Evolutionary conservation across 2,888 invertebrate species (phyloP).

Genomic region (Drosophila gaucha): DNA sequence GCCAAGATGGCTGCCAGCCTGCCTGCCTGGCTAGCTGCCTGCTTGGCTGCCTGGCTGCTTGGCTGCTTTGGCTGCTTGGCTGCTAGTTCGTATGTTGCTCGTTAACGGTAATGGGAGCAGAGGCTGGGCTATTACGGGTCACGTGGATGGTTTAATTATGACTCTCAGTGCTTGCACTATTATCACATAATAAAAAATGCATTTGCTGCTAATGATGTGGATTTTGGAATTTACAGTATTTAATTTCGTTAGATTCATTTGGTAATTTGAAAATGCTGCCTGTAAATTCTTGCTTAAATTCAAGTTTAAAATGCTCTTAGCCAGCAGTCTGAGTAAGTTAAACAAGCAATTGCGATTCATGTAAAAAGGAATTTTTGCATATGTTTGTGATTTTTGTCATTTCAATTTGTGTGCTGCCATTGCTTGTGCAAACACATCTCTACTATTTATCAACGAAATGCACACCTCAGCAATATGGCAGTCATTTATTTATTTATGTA

Average conservation of each 20-base stretch:
- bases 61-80: neutral
- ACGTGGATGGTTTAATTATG: conserved; percentile 31
- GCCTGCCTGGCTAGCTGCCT: neutral
- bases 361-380: too few relatives aligned
- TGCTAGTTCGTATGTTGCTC: conserved; percentile 28
- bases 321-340: too few relatives aligned
- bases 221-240: neutral
- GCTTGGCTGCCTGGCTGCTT: conserved; percentile 4
- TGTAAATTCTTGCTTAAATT: neutral
- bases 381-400: neutral
- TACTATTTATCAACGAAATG: conserved; percentile 5
- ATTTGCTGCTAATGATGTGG: conserved; percentile 29
- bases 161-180: conserved; percentile 31
- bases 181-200: conserved; percentile 42
- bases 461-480: conserved; percentile 14
- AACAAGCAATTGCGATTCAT: too few relatives aligned
- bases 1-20: conserved; percentile 13
- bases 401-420: conserved; percentile 3
- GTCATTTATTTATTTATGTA: conserved; percentile 16
- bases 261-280: neutral
- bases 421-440: neutral
- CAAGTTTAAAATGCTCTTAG: neutral
- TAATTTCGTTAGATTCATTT: neutral
- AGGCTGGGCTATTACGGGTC: conserved; percentile 13
- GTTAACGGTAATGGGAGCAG: conserved; percentile 46